These are phyloP conservation scores for Ophioderma brevispina DNA, from an alignment of 35 echinoderm and acorn worm genomes.

Conservation along the genomic window DNA sequence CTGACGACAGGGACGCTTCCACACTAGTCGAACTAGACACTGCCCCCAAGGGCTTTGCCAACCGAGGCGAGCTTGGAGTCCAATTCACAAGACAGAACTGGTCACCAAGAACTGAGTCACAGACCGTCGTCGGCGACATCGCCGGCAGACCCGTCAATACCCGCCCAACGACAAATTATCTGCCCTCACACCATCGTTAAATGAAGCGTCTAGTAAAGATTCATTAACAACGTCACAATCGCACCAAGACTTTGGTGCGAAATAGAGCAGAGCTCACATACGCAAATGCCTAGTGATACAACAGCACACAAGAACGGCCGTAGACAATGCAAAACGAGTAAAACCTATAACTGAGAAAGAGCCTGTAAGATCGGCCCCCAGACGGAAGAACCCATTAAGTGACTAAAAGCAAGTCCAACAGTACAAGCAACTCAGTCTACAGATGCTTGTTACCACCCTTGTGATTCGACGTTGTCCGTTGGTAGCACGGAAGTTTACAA, in stretches of 20 bases:
- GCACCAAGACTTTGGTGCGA: neutral
- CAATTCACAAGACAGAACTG: constrained; percentile 48
- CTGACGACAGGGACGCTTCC: constrained; percentile 52
- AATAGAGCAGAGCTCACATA: too few relatives aligned
- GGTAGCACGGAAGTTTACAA: neutral
- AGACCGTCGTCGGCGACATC: constrained; percentile 83
- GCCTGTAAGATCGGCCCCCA: neutral
- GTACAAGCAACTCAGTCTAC: neutral
- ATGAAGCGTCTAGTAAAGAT: neutral
- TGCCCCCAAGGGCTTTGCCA: constrained; percentile 64
- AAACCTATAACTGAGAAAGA: neutral
- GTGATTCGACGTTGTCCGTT: neutral
- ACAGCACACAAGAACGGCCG: too few relatives aligned
- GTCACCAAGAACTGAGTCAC: constrained; percentile 35
- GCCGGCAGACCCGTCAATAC: constrained; percentile 45
- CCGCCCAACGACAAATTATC: neutral
- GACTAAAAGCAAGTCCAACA: neutral
- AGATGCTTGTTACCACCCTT: neutral
- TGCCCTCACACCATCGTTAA: neutral
- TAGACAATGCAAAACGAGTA: too few relatives aligned
- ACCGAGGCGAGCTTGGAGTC: constrained; percentile 73
- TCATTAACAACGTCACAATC: neutral
- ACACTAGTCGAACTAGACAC: constrained; percentile 52
- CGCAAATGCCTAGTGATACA: too few relatives aligned
- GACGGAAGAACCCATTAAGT: neutral